phyloP scores from a whole-genome alignment of 2,113 vertebrate species.

The Sminthopsis crassicaudata region DNA sequence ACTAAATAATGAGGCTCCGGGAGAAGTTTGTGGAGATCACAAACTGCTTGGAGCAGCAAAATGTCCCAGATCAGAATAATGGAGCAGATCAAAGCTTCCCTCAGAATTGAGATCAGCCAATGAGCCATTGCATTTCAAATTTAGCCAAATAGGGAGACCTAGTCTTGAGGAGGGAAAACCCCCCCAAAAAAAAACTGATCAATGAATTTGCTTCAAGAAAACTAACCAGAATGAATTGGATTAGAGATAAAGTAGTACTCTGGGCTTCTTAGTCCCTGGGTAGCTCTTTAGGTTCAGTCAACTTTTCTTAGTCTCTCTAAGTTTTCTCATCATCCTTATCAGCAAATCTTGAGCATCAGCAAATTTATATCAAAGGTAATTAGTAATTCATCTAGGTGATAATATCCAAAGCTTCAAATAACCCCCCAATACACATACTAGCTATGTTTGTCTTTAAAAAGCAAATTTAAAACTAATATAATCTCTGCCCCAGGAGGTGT shows the following conservation, averaged over 20 bases:
- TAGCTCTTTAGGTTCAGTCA: not conserved
- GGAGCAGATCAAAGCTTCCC: not conserved
- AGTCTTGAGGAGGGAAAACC: too few relatives aligned
- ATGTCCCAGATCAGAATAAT: not conserved
- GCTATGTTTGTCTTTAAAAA: not conserved
- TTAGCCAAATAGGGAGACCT: not conserved
- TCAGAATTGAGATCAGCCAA: not conserved
- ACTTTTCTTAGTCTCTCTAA: not conserved
- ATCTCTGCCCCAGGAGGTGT: not conserved
- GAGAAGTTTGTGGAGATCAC: not conserved
- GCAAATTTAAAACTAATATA: not conserved
- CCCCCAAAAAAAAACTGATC: not conserved
- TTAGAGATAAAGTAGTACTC: not conserved
- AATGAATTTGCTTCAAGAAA: not conserved
- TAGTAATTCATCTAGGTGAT: not conserved
- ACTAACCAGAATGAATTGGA: not conserved
- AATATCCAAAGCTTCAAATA: not conserved
- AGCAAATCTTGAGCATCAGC: not conserved
- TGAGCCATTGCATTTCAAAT: not conserved
- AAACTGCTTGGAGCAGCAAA: not conserved
- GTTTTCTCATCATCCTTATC: not conserved
- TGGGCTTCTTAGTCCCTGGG: not conserved
- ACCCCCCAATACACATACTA: not conserved
- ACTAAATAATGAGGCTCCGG: not conserved
- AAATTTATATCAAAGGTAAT: not conserved